Base-by-base conservation (phyloP, 2,113 vertebrate species). In the Larimichthys crocea region DNA sequence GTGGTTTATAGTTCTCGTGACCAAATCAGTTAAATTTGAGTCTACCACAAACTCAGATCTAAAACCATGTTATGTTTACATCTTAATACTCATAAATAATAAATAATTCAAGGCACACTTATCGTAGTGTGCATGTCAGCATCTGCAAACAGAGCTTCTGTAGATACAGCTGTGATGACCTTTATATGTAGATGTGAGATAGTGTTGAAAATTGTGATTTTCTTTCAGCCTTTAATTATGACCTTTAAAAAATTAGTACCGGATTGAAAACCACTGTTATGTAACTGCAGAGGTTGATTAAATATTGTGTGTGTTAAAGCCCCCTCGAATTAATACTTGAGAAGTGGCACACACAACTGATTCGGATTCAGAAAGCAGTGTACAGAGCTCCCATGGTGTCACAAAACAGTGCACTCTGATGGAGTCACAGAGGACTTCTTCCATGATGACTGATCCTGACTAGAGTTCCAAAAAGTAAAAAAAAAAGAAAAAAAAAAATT, bases 341-440 rank as follows among this genome's bases (percentile, higher is more conserved):
- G 3, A 10, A 6, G 14, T 20, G 20, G 26, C 26, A 26, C 29
- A 52, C 29, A 53, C 7, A 35, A 61, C 17, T 59, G 53, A 29
- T 40, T 11, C 74, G 11, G 16, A 44, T 55, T 12, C 24, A 55
- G 10, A 55, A 44, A 64, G 49, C 26, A 2, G 20, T 9, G 29
- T 4, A 5, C 46, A 49, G 2, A 50, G 19, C 48, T 40, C 31
- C 59, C 9, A 53, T 0, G 16, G 76, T 74, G 50, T 48, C 49
- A 62, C 19, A 24, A 70, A 83, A 75, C 53, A 63, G 8, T 70
- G 76, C 68, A 68, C 79, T 72, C 50, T 80, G 60, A 67, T 75
- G 49, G 67, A 55, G 29, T 53, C 56, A 24, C 22, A 40, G 16
- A 50, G 24, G 20, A 68, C 50, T 60, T 65, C 40, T n/a, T 20